Percentiles rank a stretch among this genome's conserved stretches.
Conservation (phyloP, 2,888 invertebrate species). For the Therioaphis trifolii region DNA sequence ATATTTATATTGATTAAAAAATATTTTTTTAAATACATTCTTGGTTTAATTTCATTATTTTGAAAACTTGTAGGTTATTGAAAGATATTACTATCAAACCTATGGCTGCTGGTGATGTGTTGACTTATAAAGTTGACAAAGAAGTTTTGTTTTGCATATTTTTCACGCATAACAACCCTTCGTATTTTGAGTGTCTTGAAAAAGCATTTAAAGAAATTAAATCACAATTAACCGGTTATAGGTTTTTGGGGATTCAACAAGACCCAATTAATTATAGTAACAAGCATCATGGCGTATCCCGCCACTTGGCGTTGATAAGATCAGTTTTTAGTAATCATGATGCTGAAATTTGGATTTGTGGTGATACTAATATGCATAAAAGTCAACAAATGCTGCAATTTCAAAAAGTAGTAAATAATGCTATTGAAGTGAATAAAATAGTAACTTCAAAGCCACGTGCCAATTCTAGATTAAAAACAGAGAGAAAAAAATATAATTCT, state of each 20-base stretch:
- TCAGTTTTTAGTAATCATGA: neutral
- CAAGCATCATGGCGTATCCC: neutral
- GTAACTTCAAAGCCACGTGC: neutral
- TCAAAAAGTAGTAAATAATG: neutral
- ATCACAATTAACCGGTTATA: conserved; percentile 31
- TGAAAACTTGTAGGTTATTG: conserved; percentile 30
- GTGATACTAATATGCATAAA: conserved; percentile 1
- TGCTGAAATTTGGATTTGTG: conserved; percentile 48
- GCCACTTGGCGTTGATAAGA: neutral
- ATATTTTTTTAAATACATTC: too few relatives aligned
- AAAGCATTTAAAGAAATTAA: conserved; percentile 31
- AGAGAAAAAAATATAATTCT: neutral
- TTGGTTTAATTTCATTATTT: neutral
- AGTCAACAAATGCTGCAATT: neutral
- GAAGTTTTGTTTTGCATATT: conserved; percentile 47
- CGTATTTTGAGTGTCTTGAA: neutral
- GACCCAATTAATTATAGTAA: neutral
- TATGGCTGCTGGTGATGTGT: conserved; percentile 16
- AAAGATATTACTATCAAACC: conserved; percentile 47
- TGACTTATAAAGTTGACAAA: conserved; percentile 1
- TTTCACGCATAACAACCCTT: neutral
- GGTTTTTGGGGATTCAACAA: conserved; percentile 40
- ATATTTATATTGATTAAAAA: neutral
- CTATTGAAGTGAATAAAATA: neutral
- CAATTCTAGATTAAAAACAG: neutral